Conservation (phyloP, 2,888 invertebrate genomes). For the Euzetes globulus region DNA sequence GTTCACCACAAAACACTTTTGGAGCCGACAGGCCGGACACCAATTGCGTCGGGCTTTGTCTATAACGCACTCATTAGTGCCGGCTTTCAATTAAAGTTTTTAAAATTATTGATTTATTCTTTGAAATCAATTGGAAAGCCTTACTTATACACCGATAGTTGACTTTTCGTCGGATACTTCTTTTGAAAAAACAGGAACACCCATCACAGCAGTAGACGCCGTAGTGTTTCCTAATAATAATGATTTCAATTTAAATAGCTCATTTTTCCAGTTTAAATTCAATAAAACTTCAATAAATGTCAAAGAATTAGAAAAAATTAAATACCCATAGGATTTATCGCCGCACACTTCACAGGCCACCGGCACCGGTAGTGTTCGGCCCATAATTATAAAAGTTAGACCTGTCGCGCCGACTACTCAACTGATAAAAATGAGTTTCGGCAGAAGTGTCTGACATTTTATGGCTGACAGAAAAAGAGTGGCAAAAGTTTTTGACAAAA, state of each 20-base stretch:
- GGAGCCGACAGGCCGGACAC: constrained; percentile 75
- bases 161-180: constrained; percentile 65
- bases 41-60: constrained; percentile 76
- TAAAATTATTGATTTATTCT: neutral
- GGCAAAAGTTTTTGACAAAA: neutral
- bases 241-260: neutral
- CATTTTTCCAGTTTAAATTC: too few species aligned
- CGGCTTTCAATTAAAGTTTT: constrained; percentile 51
- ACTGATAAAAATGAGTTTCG: neutral
- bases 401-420: neutral
- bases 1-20: constrained; percentile 64
- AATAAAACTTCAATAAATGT: neutral
- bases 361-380: constrained; percentile 58
- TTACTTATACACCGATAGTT: constrained; percentile 69
- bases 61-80: constrained; percentile 63
- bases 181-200: constrained; percentile 81
- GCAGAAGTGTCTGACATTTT: constrained; percentile 17
- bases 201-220: constrained; percentile 79
- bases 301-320: neutral
- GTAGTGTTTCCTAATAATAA: constrained; percentile 58
- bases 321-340: constrained; percentile 64
- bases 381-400: constrained; percentile 42
- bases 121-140: constrained; percentile 41
- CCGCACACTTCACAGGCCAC: constrained; percentile 70
- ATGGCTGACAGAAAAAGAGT: neutral